Percentiles rank a stretch among this genome's conserved stretches.
Evolutionary conservation across 2,797 vertebrate species (phyloP).

Genomic region (Cephalopachus bancanus): DNA sequence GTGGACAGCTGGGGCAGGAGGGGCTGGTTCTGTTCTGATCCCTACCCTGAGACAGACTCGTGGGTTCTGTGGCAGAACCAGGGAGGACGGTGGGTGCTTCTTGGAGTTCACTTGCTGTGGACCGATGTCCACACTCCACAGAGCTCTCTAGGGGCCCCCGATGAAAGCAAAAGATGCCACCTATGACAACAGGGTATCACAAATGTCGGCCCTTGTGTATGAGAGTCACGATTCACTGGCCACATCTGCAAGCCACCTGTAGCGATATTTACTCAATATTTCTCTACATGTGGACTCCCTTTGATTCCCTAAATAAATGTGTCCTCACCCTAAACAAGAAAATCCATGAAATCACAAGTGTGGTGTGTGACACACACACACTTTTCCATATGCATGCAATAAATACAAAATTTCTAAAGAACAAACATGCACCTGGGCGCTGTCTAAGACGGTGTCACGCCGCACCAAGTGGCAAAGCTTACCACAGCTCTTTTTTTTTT

Average conservation of each 20-base stretch:
- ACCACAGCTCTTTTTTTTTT: background rate
- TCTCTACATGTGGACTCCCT: slow-evolving; percentile 69
- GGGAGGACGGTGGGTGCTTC: background rate
- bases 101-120: background rate
- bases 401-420: background rate
- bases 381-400: background rate
- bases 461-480: background rate
- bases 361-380: background rate
- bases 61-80: background rate
- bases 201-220: background rate
- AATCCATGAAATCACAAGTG: slow-evolving; percentile 42
- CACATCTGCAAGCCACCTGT: slow-evolving; percentile 81
- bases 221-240: slow-evolving; percentile 29
- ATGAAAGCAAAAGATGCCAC: background rate
- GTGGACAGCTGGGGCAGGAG: background rate
- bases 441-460: background rate
- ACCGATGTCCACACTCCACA: background rate
- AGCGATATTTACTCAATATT: slow-evolving; percentile 71
- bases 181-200: background rate
- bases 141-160: background rate
- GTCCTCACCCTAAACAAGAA: slow-evolving; percentile 56
- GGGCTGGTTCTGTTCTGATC: background rate
- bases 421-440: background rate
- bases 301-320: slow-evolving; percentile 72
- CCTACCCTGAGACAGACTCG: background rate